These are phyloP conservation scores for Drosophila kanekoi DNA, from an alignment of 2,888 invertebrate genomes.

Conservation along the genomic window DNA sequence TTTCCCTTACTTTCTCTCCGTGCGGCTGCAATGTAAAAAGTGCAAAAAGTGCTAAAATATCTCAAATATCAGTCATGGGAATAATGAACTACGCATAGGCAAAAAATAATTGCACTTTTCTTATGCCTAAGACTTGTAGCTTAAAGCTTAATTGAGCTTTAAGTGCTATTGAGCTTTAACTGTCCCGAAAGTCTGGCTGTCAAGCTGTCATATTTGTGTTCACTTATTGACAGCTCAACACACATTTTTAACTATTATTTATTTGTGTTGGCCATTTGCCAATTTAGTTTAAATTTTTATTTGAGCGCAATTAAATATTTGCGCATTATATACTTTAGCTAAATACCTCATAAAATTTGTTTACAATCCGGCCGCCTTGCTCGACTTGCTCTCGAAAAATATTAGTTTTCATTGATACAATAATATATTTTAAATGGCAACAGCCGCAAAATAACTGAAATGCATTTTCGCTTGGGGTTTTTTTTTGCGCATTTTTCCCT, in stretches of 20 bases:
- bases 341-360: slow-evolving; percentile 23
- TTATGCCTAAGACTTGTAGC: not conserved
- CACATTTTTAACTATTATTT: not conserved
- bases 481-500: slow-evolving; percentile 13
- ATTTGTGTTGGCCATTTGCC: slow-evolving; percentile 6
- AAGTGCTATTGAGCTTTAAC: too few species aligned
- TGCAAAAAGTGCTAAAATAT: too few species aligned
- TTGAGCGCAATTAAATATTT: not conserved
- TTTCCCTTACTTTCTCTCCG: too few species aligned
- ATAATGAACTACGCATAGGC: too few species aligned
- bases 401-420: slow-evolving; percentile 15
- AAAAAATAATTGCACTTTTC: not conserved
- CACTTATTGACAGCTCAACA: slow-evolving; percentile 5
- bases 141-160: not conserved
- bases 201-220: not conserved
- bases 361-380: slow-evolving; percentile 20
- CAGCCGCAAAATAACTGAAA: slow-evolving; percentile 19
- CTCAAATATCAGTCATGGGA: too few species aligned
- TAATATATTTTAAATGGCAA: slow-evolving; percentile 9
- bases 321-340: slow-evolving; percentile 13
- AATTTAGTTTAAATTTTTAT: not conserved
- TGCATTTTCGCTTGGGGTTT: slow-evolving; percentile 33
- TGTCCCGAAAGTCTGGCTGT: not conserved
- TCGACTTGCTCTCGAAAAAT: slow-evolving; percentile 21
- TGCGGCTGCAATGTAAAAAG: too few species aligned